Percentiles rank a stretch among this genome's conserved stretches.
phyloP scores from a whole-genome alignment of 2,888 invertebrate genomes.

The Agrotis ipsilon region DNA sequence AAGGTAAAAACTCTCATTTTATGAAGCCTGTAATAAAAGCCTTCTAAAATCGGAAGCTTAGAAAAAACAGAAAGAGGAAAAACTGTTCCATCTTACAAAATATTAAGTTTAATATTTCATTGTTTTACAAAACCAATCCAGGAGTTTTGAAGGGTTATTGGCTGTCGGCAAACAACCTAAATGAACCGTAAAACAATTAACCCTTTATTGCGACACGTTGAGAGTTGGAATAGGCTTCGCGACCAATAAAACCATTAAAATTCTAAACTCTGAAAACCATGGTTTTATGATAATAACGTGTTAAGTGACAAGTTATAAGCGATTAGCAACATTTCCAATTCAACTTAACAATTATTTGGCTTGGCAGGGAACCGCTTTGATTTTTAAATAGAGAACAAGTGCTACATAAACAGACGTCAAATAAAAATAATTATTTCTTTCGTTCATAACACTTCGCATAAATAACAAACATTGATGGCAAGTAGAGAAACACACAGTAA shows the following conservation, averaged over 20 bases:
- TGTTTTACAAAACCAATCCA: conserved; percentile 29
- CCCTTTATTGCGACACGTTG: conserved; percentile 67
- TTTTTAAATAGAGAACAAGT: too few relatives aligned
- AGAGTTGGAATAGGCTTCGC: conserved; percentile 64
- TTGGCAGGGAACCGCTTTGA: too few relatives aligned
- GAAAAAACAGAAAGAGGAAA: background rate
- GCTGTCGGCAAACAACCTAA: conserved; percentile 56
- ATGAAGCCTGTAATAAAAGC: conserved; percentile 35
- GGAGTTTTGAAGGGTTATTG: conserved; percentile 21
- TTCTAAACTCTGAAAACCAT: conserved; percentile 60
- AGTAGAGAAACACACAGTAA: too few relatives aligned
- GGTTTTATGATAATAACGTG: conserved; percentile 39
- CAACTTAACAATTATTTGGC: too few relatives aligned
- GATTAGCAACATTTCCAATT: background rate
- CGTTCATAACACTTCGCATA: too few relatives aligned
- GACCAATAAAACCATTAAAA: conserved; percentile 75
- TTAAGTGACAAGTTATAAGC: conserved; percentile 35
- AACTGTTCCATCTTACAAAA: background rate
- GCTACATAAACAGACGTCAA: too few relatives aligned
- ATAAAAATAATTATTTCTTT: too few relatives aligned
- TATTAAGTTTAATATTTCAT: conserved; percentile 13
- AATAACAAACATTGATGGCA: too few relatives aligned
- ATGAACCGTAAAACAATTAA: conserved; percentile 70
- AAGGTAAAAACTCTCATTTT: conserved; percentile 38
- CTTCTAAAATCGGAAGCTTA: conserved; percentile 16